Base-by-base conservation (phyloP, 2,888 invertebrate genomes). In the Philereme vetulata region DNA sequence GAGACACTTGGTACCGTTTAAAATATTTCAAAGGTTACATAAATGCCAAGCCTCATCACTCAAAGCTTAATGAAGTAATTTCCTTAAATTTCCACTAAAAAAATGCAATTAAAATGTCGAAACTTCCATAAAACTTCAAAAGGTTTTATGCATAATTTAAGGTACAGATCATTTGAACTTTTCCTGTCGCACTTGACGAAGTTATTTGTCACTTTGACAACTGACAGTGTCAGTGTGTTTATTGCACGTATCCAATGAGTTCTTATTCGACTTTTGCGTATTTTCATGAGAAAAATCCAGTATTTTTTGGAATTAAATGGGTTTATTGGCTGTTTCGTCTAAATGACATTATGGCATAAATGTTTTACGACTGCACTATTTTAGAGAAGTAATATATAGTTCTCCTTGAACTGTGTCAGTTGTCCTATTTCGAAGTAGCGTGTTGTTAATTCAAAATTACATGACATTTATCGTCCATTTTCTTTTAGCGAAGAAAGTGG, bases 281-380 rank as follows among this genome's bases (percentile, higher is more conserved):
- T 52, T 56, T 56, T 50, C 33, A 33, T 11, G 51, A 51, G 51
- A 44, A 36, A 47, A 44, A 33, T 51, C 52, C 51, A 47, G 35
- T 56, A 9, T 47, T 54, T 61, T 55, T 46, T 10, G 9, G 10
- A n/a, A 43, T 21, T 43, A 62, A 62, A 58, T 62, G 52, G 55
- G 58, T 62, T 50, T 56, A 56, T 55, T 48, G 43, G 42, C 46
- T 35, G 33, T 53, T 48, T 48, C 48, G 49, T 36, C 11, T 51
- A 40, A 58, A 47, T 62, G 62, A 62, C 51, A 62, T 52, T 55
- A 47, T 62, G 62, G 57, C 51, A 62, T 52, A 52, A 54, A 49
- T 54, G 55, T 59, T 58, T 62, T 55, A 58, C 48, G 34, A 55
- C 51, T 34, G 58, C 6, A 43, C 45, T 33, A 45, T 42, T 56